Evolutionary conservation across 2,113 vertebrate genomes (phyloP), one percentile per base, ranked within the genome.

Genomic region (Archilochus colubris): DNA sequence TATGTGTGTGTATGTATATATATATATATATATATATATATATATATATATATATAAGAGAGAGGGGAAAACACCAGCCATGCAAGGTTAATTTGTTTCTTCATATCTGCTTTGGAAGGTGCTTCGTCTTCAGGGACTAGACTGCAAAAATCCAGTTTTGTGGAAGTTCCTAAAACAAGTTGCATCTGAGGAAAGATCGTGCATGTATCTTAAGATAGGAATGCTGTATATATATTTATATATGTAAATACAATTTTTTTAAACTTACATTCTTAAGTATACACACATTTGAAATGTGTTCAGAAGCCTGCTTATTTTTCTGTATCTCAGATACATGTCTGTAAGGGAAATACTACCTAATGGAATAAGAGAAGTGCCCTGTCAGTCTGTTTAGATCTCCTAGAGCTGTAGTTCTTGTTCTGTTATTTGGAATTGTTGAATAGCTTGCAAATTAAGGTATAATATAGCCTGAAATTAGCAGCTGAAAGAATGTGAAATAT

Each of bases 11-110:
- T 36, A 9, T 36, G 36, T 50, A 16, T 33, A 46, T 46, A 48
- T 22, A 50, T 21, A 50, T 22, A 22, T 50, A 22, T 22, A 50
- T 23, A 22, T 22, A 12, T 50, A 16, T 33, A n/a, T n/a, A 46
- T 46, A 46, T 22, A 50, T 19, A 50, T 23, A 50, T 50, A 50
- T 23, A 50, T 24, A 23, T 50, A 7, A 23, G 22, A 50, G 22
- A 31, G 17, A 50, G 50, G 22, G 17, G 12, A 48, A 48, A 48
- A 64, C 63, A 63, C 4, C 53, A 93, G 16, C 18, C 30, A 17
- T 82, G 20, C 82, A 91, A 4, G 91, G 64, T 92, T 96, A 31
- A 74, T 96, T 94, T 87, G 48, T 73, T 94, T 97, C 46, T 84
- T 90, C 85, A 27, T 94, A 86, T 11, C 64, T 86, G 86, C 79